These are phyloP conservation scores for Hesperophylax magnus DNA, from an alignment of 1,140 invertebrate species.

Conservation along the genomic window DNA sequence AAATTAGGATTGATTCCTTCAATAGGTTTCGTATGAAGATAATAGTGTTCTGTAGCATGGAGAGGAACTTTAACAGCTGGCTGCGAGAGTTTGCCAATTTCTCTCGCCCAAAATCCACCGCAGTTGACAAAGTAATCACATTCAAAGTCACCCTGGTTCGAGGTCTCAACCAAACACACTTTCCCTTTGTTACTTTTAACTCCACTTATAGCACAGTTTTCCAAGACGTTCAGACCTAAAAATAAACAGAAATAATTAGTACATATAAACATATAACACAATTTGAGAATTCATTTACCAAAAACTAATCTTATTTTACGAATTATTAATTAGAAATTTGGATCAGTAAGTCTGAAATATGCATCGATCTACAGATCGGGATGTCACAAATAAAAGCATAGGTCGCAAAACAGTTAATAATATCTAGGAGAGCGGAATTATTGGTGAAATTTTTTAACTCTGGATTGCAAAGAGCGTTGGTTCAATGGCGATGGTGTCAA, in stretches of 20 bases:
- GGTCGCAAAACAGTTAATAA: no score
- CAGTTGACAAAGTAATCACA: conserved; percentile 96
- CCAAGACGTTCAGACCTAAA: conserved; percentile 86
- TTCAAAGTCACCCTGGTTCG: conserved; percentile 77
- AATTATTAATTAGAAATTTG: no score
- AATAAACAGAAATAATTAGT: conserved; percentile 3
- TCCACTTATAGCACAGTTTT: conserved; percentile 84
- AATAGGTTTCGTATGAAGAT: conserved; percentile 89
- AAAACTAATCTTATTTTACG: no score
- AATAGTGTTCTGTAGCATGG: conserved; percentile 95
- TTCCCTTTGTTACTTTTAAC: conserved; percentile 77
- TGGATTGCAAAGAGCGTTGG: no score
- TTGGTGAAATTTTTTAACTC: no score
- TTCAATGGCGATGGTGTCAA: no score
- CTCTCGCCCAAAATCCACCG: conserved; percentile 84
- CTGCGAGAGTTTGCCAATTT: conserved; percentile 86
- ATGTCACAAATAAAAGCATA: no score
- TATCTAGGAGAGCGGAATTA: no score
- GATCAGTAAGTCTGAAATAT: no score
- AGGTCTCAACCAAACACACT: conserved; percentile 84
- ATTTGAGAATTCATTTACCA: no score
- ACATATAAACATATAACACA: no score
- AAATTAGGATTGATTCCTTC: conserved; percentile 79
- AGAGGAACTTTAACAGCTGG: conserved; percentile 92
- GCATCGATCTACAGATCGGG: no score